Evolutionary conservation across 2,797 vertebrate genomes (phyloP).

Genomic region (Ctenopoma multispine): DNA sequence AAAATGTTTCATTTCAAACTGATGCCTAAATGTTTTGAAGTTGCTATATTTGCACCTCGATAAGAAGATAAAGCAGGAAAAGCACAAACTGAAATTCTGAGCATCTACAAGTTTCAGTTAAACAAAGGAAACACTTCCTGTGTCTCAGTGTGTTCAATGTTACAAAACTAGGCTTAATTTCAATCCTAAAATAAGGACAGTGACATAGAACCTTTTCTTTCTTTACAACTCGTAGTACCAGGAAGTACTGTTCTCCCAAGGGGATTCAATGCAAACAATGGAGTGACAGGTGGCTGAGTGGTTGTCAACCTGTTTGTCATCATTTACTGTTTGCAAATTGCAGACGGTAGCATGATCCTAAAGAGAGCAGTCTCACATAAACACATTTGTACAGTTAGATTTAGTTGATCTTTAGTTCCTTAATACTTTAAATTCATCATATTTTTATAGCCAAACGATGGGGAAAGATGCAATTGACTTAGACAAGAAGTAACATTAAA

Average conservation of each 20-base stretch:
- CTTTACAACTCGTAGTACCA: not conserved
- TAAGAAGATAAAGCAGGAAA: too few relatives aligned
- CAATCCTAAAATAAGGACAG: not conserved
- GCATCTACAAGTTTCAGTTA: not conserved
- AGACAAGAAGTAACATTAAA: conserved; percentile 60
- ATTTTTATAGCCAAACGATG: conserved; percentile 49
- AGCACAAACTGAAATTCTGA: too few relatives aligned
- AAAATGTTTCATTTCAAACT: not conserved
- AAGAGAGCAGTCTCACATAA: conserved; percentile 17
- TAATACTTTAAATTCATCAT: conserved; percentile 20
- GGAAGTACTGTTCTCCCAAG: not conserved
- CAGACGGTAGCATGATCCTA: not conserved
- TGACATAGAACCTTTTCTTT: not conserved
- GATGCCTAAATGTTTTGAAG: not conserved
- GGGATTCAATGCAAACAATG: not conserved
- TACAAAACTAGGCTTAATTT: not conserved
- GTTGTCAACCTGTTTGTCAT: not conserved
- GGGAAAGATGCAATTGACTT: conserved; percentile 40
- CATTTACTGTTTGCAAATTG: not conserved
- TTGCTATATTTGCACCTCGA: not conserved
- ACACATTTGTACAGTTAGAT: conserved; percentile 15
- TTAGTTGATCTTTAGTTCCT: conserved; percentile 48
- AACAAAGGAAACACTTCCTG: too few relatives aligned
- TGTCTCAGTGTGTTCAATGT: not conserved
- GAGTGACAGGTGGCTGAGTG: too few relatives aligned